Evolutionary conservation across 2,113 vertebrate genomes (phyloP).

Genomic region (Ammodytes dubius): DNA sequence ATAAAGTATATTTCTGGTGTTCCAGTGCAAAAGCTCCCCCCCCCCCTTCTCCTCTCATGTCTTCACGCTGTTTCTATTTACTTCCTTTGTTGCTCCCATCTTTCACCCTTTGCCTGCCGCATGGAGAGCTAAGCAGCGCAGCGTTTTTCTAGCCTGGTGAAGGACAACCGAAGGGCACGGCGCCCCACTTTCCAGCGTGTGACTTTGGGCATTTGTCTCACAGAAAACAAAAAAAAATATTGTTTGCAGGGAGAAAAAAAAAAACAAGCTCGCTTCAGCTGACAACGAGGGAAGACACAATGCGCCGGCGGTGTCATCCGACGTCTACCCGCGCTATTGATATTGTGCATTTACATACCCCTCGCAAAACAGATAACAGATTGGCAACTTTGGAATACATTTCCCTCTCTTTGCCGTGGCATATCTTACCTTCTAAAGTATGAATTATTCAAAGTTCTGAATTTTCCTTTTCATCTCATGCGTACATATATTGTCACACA

Average conservation of each 20-base stretch:
- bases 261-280: slow-evolving; percentile 23
- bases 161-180: slow-evolving; percentile 37
- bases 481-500: slow-evolving; percentile 20
- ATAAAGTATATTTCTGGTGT: not conserved
- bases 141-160: not conserved
- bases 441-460: slow-evolving; percentile 65
- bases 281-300: slow-evolving; percentile 6
- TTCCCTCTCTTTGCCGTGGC: slow-evolving; percentile 1
- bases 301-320: slow-evolving; percentile 2
- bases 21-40: not conserved
- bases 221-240: slow-evolving; percentile 8
- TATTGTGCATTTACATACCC: slow-evolving; percentile 50
- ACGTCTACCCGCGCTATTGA: slow-evolving; percentile 17
- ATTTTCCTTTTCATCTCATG: slow-evolving; percentile 1
- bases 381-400: slow-evolving; percentile 43
- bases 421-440: slow-evolving; percentile 27
- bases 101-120: not conserved
- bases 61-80: slow-evolving; percentile 21
- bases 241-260: slow-evolving; percentile 15
- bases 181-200: slow-evolving; percentile 44
- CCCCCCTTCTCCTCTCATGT: not conserved
- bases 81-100: not conserved
- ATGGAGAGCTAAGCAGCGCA: not conserved
- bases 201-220: slow-evolving; percentile 47
- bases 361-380: slow-evolving; percentile 13